phyloP scores from a whole-genome alignment of 2,797 vertebrate species.

The Echeneis naucrates region DNA sequence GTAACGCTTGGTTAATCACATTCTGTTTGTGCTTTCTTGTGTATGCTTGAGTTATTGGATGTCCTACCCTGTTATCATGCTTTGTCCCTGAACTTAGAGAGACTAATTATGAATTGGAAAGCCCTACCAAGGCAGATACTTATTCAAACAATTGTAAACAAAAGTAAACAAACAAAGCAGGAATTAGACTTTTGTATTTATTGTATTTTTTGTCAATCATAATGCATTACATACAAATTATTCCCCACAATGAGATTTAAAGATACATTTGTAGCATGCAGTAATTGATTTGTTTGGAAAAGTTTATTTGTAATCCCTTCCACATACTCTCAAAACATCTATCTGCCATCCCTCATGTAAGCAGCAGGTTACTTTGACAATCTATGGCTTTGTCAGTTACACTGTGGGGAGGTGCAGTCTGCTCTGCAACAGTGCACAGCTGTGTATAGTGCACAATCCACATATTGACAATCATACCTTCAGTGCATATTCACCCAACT shows the following conservation, averaged over 20 bases:
- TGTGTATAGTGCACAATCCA: slow-evolving; percentile 53
- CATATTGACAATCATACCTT: slow-evolving; percentile 45
- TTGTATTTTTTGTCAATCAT: slow-evolving; percentile 87
- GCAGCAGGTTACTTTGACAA: slow-evolving; percentile 89
- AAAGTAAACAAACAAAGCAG: no score
- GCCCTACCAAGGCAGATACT: neutral
- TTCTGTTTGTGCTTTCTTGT: slow-evolving; percentile 63
- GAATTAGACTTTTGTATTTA: slow-evolving; percentile 6
- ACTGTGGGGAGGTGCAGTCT: slow-evolving; percentile 90
- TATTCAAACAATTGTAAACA: slow-evolving; percentile 7
- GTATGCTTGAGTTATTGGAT: slow-evolving; percentile 61
- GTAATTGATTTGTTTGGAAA: slow-evolving; percentile 95
- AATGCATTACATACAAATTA: slow-evolving; percentile 89
- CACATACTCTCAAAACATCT: slow-evolving; percentile 78
- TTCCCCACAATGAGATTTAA: slow-evolving; percentile 93
- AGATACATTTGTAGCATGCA: slow-evolving; percentile 95
- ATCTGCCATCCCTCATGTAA: slow-evolving; percentile 84
- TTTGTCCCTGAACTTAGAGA: slow-evolving; percentile 19
- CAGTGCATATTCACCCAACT: slow-evolving; percentile 19
- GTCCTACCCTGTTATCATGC: slow-evolving; percentile 45
- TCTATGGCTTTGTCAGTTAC: slow-evolving; percentile 90
- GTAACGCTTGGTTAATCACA: slow-evolving; percentile 61
- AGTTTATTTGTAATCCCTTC: slow-evolving; percentile 82
- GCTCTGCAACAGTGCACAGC: slow-evolving; percentile 75
- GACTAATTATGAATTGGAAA: slow-evolving; percentile 12